A percentile compares a stretch with the other conserved stretches of the same genome.
Conservation (phyloP, 2,113 vertebrate genomes). For the Sinocyclocheilus anshuiensis region DNA sequence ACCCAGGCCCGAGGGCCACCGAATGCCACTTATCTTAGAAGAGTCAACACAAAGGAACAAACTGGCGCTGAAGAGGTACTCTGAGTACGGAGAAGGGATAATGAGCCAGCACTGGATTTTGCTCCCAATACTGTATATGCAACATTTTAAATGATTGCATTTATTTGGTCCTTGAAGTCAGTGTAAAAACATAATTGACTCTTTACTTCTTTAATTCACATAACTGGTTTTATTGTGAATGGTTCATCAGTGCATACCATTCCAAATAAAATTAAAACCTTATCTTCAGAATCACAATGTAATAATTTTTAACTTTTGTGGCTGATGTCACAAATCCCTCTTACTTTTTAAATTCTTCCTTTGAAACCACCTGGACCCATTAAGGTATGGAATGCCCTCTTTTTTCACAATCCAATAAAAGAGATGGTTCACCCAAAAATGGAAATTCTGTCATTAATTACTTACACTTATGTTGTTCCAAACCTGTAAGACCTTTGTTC, state of each 20-base stretch:
- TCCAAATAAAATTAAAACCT: no score
- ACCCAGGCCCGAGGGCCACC: constrained; percentile 7
- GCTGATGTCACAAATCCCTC: background rate
- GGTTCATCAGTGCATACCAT: background rate
- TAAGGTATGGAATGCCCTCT: background rate
- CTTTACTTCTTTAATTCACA: background rate
- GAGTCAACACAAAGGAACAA: constrained; percentile 57
- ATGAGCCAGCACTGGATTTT: background rate
- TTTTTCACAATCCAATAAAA: background rate
- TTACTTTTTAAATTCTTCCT: background rate
- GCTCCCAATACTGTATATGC: background rate
- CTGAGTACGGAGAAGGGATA: constrained; percentile 24
- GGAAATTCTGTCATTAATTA: no score
- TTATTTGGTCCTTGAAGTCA: background rate
- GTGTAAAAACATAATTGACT: background rate
- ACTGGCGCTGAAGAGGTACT: constrained; percentile 49
- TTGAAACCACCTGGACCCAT: background rate
- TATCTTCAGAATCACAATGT: background rate
- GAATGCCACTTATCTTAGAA: constrained; percentile 4
- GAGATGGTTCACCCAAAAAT: no score
- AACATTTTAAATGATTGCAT: background rate
- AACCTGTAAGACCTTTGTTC: no score
- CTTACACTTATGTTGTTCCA: no score
- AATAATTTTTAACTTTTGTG: background rate
- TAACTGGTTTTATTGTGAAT: background rate